Evolutionary conservation across 2,113 vertebrate species (phyloP), one percentile per base, ranked within the genome.

Genomic region (Lynx canadensis): DNA sequence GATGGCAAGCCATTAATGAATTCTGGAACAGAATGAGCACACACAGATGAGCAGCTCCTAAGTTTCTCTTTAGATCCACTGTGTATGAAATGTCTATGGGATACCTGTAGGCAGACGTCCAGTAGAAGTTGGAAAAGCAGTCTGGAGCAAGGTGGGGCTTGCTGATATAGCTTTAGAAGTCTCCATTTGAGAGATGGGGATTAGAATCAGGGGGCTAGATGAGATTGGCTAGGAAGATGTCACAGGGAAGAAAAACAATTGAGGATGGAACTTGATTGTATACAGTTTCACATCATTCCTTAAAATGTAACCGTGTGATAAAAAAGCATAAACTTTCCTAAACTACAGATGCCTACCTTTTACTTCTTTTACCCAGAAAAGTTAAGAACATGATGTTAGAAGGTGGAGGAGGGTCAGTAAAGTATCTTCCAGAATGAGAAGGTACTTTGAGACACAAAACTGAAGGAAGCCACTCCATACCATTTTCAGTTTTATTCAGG

Each of bases 1-100:
- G 45, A 76, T 0, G n/a, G 68, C 0, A 0, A 23, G 19, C 18
- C 48, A 25, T 52, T n/a, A 65, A 36, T 1, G 2, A 38, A 55
- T 27, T 25, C 38, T 38, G 48, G 73, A 76, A 52, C 36, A 81
- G 29, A 52, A 66, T 36, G 15, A 79, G 27, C 33, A 41, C 9
- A 60, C 4, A 48, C 0, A 9, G 38, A 73, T 11, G 14, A 68
- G 48, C 25, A 60, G 31, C 76, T 45, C 29, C 11, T 45, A n/a
- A 15, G 69, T 68, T 84, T 81, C 31, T 66, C 74, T 71, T 52
- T 50, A 38, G 45, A 88, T 45, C 52, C 14, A 25, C 31, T 15
- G 12, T 16, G 13, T 27, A 2, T 23, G 23, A 71, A 33, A n/a
- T 31, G 25, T 21, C 85, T 63, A 3, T 1, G 27, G 31, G 33